Conservation (phyloP, 2,113 vertebrate species). For the Amphiprion ocellaris region DNA sequence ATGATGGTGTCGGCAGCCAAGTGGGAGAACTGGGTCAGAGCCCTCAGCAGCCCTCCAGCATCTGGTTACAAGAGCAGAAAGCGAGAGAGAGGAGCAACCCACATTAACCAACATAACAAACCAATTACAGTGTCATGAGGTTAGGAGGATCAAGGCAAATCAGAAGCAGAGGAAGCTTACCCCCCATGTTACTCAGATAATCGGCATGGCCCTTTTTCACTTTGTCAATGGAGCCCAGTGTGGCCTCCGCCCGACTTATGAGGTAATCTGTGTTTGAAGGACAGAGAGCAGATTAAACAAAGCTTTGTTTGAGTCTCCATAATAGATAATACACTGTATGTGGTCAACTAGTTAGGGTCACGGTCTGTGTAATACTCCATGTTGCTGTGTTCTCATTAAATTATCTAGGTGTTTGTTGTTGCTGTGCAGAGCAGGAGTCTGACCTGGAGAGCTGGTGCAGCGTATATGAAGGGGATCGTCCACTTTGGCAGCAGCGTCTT, state of each 20-base stretch:
- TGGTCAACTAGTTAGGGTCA: not conserved
- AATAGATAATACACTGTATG: not conserved
- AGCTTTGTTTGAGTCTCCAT: too few relatives aligned
- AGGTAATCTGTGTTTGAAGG: slow-evolving; percentile 89
- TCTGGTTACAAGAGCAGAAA: slow-evolving; percentile 82
- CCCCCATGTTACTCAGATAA: slow-evolving; percentile 88
- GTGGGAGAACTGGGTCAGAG: slow-evolving; percentile 93
- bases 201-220: slow-evolving; percentile 89
- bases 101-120: slow-evolving; percentile 22
- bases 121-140: not conserved
- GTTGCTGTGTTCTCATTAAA: not conserved
- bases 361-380: not conserved
- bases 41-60: slow-evolving; percentile 88
- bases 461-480: slow-evolving; percentile 94
- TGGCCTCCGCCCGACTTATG: slow-evolving; percentile 89
- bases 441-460: slow-evolving; percentile 97
- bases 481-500: slow-evolving; percentile 89
- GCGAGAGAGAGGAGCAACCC: slow-evolving; percentile 10
- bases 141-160: slow-evolving; percentile 19
- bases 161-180: slow-evolving; percentile 73
- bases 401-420: not conserved
- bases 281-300: slow-evolving; percentile 31
- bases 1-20: slow-evolving; percentile 91
- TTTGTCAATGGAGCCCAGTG: slow-evolving; percentile 86
- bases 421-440: not conserved